Evolutionary conservation across 2,888 invertebrate species (phyloP), one percentile per base, ranked within the genome.

Genomic region (Andrena hattorfiana): DNA sequence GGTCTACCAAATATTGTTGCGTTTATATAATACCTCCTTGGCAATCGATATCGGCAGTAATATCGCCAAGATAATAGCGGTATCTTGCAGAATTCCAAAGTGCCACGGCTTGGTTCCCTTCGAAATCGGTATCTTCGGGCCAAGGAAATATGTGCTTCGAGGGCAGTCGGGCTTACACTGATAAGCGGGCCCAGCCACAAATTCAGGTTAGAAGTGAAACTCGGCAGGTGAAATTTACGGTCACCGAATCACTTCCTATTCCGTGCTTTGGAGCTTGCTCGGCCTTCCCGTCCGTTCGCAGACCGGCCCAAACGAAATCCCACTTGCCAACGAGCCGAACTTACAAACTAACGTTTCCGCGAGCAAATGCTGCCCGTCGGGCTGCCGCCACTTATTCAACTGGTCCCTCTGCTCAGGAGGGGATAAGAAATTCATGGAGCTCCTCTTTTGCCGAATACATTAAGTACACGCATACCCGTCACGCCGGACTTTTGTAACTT

Each of bases 191-290:
- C 62, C 75, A 81, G 7, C 62, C 54, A 70, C 69, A 89, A 90
- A 94, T 93, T 91, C 90, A 93, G 94, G 94, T 94, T 94, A 92
- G 92, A 94, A 93, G 94, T 93, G 94, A 94, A 94, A 94, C 90
- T 91, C 80, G 72, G 74, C 74, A 66, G 70, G 81, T 86, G 87
- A 89, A 89, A 86, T 85, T 85, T 83, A 87, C 86, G 85, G 85
- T 84, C 84, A 81, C 68, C 63, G 77, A 72, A 69, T 76, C 60
- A 85, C 79, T 86, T 85, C 81, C 81, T 77, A 81, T 73, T 35
- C 74, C 81, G 83, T 80, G 64, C 42, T 77, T 80, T 54, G 26
- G 70, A 79, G 66, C 66, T 79, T 23, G 69, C 23, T 49, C 7
- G 64, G 48, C 59, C 48, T 74, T 66, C 56, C 54, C 59, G 28